Evolutionary conservation across 2,888 invertebrate species (phyloP).

Genomic region (Ochropleura plecta): DNA sequence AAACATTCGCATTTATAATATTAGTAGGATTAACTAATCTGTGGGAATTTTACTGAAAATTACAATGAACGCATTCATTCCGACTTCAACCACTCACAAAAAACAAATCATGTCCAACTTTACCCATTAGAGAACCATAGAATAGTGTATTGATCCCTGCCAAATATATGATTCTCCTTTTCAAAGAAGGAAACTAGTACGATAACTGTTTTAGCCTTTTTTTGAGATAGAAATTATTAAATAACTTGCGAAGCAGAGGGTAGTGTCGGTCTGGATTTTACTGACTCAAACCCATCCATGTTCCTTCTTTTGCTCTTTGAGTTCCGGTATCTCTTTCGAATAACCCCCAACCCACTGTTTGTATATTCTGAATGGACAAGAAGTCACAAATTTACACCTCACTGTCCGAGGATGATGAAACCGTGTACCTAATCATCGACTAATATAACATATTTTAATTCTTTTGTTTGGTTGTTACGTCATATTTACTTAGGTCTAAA

Average conservation of each 20-base stretch:
- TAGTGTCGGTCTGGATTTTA: too few relatives aligned
- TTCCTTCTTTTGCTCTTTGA: too few relatives aligned
- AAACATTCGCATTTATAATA: too few relatives aligned
- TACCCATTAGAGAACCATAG: not conserved
- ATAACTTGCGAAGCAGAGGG: too few relatives aligned
- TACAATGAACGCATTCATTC: not conserved
- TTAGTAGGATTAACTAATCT: not conserved
- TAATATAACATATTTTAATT: slow-evolving; percentile 48
- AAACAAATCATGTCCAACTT: not conserved
- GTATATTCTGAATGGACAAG: not conserved
- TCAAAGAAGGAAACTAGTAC: not conserved
- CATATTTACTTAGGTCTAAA: slow-evolving; percentile 1
- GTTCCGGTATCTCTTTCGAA: too few relatives aligned
- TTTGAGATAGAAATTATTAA: too few relatives aligned
- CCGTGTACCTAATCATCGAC: slow-evolving; percentile 70
- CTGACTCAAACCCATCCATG: too few relatives aligned
- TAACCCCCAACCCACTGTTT: too few relatives aligned
- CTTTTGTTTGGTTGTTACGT: slow-evolving; percentile 15
- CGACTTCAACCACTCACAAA: not conserved
- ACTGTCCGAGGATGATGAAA: slow-evolving; percentile 41
- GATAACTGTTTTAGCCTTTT: not conserved
- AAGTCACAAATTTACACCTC: slow-evolving; percentile 64
- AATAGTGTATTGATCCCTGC: not conserved
- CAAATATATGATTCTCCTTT: not conserved
- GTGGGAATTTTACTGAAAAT: not conserved